phyloP scores from a whole-genome alignment of 2,113 vertebrate genomes.

The Galeopterus variegatus region DNA sequence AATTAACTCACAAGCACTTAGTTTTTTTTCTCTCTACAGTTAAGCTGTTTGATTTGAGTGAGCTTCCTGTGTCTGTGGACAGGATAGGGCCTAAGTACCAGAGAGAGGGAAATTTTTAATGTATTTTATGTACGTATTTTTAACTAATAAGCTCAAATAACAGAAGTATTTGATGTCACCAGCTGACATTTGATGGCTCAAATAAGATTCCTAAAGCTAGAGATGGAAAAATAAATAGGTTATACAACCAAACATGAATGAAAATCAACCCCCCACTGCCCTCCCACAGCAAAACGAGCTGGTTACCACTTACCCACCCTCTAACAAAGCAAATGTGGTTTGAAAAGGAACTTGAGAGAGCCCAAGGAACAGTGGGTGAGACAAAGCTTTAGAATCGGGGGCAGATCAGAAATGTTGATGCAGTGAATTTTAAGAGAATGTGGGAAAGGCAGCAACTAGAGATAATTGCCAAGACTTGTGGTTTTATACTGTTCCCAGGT shows the following conservation, averaged over 20 bases:
- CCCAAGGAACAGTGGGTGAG: no score
- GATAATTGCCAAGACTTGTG: background rate
- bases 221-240: background rate
- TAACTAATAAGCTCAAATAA: background rate
- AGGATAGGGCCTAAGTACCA: background rate
- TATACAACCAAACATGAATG: background rate
- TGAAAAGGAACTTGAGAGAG: background rate
- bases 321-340: background rate
- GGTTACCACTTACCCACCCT: background rate
- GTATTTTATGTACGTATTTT: background rate
- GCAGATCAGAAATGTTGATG: fast-evolving
- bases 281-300: fast-evolving
- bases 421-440: background rate
- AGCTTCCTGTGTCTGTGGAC: background rate
- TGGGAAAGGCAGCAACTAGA: background rate
- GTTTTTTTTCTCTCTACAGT: background rate
- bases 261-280: background rate
- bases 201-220: background rate
- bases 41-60: background rate
- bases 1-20: constrained; percentile 25
- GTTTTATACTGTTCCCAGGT: background rate
- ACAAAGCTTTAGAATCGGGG: fast-evolving
- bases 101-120: background rate
- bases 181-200: background rate
- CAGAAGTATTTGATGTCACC: background rate